These are phyloP conservation scores for Hylyphantes graminicola DNA, from an alignment of 1,140 invertebrate species.

Conservation along the genomic window DNA sequence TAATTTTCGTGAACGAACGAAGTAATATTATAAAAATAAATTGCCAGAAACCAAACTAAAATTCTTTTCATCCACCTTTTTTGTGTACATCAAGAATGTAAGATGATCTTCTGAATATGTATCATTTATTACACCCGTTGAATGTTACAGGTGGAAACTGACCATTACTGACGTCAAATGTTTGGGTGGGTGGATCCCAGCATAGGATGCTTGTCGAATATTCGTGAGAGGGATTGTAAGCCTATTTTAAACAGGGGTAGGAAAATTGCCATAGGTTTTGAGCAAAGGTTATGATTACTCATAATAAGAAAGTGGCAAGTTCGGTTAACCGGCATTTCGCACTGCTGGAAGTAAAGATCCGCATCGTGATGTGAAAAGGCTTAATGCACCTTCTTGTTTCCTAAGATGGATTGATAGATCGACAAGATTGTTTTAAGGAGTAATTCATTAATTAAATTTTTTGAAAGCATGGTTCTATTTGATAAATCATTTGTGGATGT, in stretches of 20 bases:
- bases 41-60: too few relatives aligned
- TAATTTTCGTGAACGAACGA: too few relatives aligned
- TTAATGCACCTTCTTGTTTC: neutral
- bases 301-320: conserved; percentile 34
- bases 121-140: conserved; percentile 19
- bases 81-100: too few relatives aligned
- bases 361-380: conserved; percentile 20
- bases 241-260: conserved; percentile 25
- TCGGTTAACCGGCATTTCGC: conserved; percentile 22
- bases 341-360: conserved; percentile 24
- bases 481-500: too few relatives aligned
- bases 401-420: conserved; percentile 22
- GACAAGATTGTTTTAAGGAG: neutral
- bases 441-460: too few relatives aligned
- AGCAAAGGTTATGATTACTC: conserved; percentile 38
- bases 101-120: neutral
- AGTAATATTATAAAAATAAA: too few relatives aligned
- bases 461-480: neutral
- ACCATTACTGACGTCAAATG: conserved; percentile 19
- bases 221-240: conserved; percentile 24
- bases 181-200: conserved; percentile 15
- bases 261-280: conserved; percentile 38
- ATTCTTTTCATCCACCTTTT: too few relatives aligned
- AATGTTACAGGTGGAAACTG: neutral
- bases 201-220: neutral